phyloP scores from a whole-genome alignment of 2,113 vertebrate species.

The Tragulus kanchil region DNA sequence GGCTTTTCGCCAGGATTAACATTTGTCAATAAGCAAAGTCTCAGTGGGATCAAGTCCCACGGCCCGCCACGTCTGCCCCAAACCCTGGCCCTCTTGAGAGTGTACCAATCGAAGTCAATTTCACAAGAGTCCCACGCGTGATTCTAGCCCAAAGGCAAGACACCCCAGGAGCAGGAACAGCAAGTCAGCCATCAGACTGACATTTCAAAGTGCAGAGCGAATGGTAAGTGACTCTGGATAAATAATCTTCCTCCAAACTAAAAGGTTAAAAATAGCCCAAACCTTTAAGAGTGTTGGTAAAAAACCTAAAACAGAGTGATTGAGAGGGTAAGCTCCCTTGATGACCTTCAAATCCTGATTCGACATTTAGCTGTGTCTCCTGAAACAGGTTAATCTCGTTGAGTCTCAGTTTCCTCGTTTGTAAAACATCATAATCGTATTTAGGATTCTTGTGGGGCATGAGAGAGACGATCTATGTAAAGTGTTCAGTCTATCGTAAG shows the following conservation, averaged over 20 bases:
- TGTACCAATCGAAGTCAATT: not conserved
- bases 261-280: not conserved
- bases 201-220: not conserved
- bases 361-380: not conserved
- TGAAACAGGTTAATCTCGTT: not conserved
- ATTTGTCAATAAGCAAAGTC: not conserved
- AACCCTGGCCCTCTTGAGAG: not conserved
- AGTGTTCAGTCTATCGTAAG: not conserved
- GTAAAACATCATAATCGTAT: too few species aligned
- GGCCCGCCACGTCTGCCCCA: fast-evolving
- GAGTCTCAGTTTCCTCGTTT: not conserved
- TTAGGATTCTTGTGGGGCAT: not conserved
- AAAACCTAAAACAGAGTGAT: not conserved
- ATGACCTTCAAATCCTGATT: not conserved
- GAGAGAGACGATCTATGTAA: not conserved
- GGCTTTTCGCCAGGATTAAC: not conserved
- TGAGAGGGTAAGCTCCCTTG: not conserved
- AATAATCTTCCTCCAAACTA: not conserved
- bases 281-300: not conserved
- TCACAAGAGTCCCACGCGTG: not conserved
- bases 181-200: not conserved
- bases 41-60: not conserved
- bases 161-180: not conserved
- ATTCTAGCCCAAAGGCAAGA: not conserved
- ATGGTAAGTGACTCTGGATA: not conserved